Percentiles rank a stretch among this genome's conserved stretches.
phyloP scores from a whole-genome alignment of 2,797 vertebrate species.

The Amazona finschi region DNA sequence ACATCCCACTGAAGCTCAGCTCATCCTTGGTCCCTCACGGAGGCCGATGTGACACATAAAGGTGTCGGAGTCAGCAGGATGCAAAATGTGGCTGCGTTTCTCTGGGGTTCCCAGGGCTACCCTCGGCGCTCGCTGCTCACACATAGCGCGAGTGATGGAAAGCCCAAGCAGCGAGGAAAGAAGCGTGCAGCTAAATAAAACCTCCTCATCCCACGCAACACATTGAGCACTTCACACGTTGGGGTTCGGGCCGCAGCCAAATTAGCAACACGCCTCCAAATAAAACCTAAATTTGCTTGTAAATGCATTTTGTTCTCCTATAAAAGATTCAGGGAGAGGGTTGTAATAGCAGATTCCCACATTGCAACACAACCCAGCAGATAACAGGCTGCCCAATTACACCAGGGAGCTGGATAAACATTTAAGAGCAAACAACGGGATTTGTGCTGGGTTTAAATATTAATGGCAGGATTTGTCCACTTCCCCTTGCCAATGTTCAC shows the following conservation, averaged over 20 bases:
- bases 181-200: constrained; percentile 51
- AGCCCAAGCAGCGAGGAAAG: constrained; percentile 7
- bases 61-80: not conserved
- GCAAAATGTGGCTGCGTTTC: not conserved
- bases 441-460: constrained; percentile 62
- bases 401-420: constrained; percentile 47
- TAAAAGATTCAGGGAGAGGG: constrained; percentile 24
- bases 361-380: not conserved
- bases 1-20: not conserved
- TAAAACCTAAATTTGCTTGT: constrained; percentile 34
- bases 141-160: not conserved
- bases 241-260: constrained; percentile 48
- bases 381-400: constrained; percentile 51
- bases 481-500: constrained; percentile 45
- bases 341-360: constrained; percentile 38
- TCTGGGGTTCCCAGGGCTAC: not conserved
- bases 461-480: constrained; percentile 58
- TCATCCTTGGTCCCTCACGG: not conserved
- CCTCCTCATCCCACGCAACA: constrained; percentile 53
- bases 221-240: constrained; percentile 32
- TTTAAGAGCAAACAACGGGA: constrained; percentile 63
- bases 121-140: not conserved
- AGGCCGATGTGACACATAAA: not conserved
- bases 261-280: constrained; percentile 48
- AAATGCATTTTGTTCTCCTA: constrained; percentile 27